Conservation (phyloP, 2,797 vertebrate species). For the Denticeps clupeoides region DNA sequence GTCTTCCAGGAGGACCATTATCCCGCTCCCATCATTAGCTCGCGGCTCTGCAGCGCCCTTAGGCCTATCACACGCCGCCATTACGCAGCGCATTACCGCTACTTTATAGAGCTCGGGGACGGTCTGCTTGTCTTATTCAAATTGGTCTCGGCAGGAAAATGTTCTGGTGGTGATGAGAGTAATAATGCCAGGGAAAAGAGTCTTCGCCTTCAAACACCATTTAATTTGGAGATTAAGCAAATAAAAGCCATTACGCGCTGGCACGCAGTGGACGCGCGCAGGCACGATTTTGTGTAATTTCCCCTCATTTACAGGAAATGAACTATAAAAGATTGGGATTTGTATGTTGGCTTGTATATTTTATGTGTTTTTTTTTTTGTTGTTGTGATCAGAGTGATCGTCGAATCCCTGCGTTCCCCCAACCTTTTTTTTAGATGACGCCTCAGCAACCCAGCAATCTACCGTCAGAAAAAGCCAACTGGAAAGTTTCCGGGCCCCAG, state of each 20-base stretch:
- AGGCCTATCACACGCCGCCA: slow-evolving; percentile 75
- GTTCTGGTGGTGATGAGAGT: slow-evolving; percentile 86
- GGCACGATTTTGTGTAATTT: slow-evolving; percentile 77
- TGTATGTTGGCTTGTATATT: slow-evolving; percentile 31
- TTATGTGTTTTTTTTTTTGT: slow-evolving; percentile 25
- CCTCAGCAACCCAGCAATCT: slow-evolving; percentile 16
- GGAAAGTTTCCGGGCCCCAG: slow-evolving; percentile 59
- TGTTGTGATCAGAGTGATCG: slow-evolving; percentile 22
- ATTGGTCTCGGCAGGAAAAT: slow-evolving; percentile 95
- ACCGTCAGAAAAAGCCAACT: slow-evolving; percentile 28
- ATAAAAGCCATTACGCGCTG: slow-evolving; percentile 76
- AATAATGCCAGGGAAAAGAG: slow-evolving; percentile 71
- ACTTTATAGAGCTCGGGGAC: slow-evolving; percentile 85
- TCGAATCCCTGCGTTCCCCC: slow-evolving; percentile 5
- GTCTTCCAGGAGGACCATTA: slow-evolving; percentile 90
- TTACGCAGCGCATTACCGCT: slow-evolving; percentile 80
- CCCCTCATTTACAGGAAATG: slow-evolving; percentile 80
- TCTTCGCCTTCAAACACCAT: slow-evolving; percentile 79
- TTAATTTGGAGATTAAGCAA: slow-evolving; percentile 93
- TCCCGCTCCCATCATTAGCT: slow-evolving; percentile 93
- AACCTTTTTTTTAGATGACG: slow-evolving; percentile 9
- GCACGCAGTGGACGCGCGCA: slow-evolving; percentile 64
- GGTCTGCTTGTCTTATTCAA: slow-evolving; percentile 86
- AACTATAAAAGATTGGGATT: slow-evolving; percentile 67
- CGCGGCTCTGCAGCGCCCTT: slow-evolving; percentile 66